These are phyloP conservation scores for Burhinus bistriatus DNA, from an alignment of 2,113 vertebrate species.

Conservation along the genomic window DNA sequence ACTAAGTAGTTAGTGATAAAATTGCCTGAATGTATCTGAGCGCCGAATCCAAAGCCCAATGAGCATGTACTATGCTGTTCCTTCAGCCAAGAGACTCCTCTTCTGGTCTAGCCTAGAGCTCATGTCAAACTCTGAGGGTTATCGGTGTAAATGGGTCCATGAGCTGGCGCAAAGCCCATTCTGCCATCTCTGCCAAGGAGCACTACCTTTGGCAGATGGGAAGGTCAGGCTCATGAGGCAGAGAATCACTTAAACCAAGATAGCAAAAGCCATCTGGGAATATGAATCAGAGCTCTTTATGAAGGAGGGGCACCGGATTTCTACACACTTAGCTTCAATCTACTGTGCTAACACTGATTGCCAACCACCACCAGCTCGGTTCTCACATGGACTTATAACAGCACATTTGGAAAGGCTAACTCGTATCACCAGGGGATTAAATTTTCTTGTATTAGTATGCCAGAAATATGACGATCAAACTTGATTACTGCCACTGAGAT, in stretches of 20 bases:
- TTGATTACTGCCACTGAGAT: not conserved
- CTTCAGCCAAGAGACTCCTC: not conserved
- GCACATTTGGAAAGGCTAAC: not conserved
- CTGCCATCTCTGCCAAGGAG: not conserved
- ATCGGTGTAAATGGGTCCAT: accelerated
- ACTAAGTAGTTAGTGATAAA: not conserved
- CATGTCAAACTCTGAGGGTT: not conserved
- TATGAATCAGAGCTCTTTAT: not conserved
- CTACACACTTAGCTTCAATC: not conserved
- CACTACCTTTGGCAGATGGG: not conserved
- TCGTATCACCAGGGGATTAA: not conserved
- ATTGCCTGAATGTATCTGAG: accelerated
- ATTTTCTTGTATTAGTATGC: slow-evolving; percentile 33
- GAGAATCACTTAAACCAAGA: not conserved
- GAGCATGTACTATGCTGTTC: accelerated
- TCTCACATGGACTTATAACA: not conserved
- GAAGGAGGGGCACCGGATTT: not conserved
- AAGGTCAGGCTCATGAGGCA: not conserved
- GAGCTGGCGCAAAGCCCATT: not conserved
- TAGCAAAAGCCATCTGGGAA: not conserved
- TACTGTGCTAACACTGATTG: not conserved
- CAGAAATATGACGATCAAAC: slow-evolving; percentile 6
- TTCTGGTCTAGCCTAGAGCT: not conserved
- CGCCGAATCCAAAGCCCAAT: accelerated
- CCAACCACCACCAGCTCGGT: not conserved